Base-by-base conservation (phyloP, 2,797 vertebrate genomes). In the Novumbra hubbsi region DNA sequence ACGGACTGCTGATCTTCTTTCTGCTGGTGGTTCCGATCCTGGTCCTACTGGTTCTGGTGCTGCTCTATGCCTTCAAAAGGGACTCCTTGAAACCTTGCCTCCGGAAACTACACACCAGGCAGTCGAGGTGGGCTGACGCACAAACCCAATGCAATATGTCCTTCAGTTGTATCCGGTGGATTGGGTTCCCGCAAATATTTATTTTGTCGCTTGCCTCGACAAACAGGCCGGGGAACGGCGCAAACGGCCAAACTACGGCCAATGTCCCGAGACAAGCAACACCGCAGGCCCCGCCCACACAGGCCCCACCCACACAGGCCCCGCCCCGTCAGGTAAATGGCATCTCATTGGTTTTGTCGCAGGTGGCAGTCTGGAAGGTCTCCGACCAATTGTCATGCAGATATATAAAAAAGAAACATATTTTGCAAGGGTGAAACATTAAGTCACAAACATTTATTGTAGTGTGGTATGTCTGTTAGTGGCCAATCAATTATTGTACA, bases 1-100 rank as follows among this genome's bases (percentile, higher is more conserved):
- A 98, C 0, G 96, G 96, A 8, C 91, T 98, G 71, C 80, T 98
- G 67, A 92, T 97, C 85, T 96, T 96, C 86, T 97, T 97, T 89
- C 80, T 98, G 78, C 78, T 96, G 63, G 93, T 96, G 80, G 66
- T 97, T 55, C 96, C 96, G 24, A 0, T 94, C 14, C 63, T 90
- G 78, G 78, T 91, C 9, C 1, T 89, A 32, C 6, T 89, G 49
- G 66, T 91, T 48, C 68, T 95, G 15, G 87, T 78, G 12, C 83
- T 93, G 15, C 93, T 96, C 5, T 93, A 89, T 69, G 0, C 95
- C 45, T 94, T 89, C 78, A 95, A 73, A 71, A 93, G 89, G 72
- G 86, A 92, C 7, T 63, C 87, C 5, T 41, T 94, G 24, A 74
- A 88, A 0, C 67, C 19, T 4, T 87, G 93, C 52, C 83, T 92